These are phyloP conservation scores for Tinea pellionella DNA, from an alignment of 2,888 invertebrate species.

Conservation along the genomic window DNA sequence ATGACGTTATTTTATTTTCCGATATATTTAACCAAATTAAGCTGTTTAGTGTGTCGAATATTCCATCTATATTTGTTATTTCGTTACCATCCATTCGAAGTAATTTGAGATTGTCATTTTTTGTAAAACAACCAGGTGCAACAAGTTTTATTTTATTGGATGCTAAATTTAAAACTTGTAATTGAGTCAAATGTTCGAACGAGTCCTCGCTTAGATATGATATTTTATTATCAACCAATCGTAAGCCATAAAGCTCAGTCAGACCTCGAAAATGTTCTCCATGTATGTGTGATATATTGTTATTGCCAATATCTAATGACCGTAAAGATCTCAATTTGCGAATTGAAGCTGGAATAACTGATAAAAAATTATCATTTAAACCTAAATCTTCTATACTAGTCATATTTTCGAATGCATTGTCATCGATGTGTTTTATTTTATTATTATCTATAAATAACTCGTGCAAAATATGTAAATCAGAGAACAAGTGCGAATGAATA, in stretches of 20 bases:
- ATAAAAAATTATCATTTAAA: constrained; percentile 77
- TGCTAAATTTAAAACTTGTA: constrained; percentile 84
- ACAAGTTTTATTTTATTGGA: constrained; percentile 81
- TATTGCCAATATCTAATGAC: constrained; percentile 84
- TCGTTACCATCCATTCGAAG: constrained; percentile 84
- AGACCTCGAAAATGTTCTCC: constrained; percentile 80
- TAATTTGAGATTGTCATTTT: constrained; percentile 77
- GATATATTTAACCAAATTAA: constrained; percentile 85
- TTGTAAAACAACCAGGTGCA: constrained; percentile 78
- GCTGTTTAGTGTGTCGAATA: constrained; percentile 76
- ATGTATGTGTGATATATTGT: constrained; percentile 77
- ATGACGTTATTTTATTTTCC: constrained; percentile 78
- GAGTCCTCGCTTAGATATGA: constrained; percentile 79
- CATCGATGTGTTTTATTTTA: constrained; percentile 74
- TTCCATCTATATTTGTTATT: constrained; percentile 76
- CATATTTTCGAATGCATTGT: constrained; percentile 79
- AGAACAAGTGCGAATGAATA: constrained; percentile 75
- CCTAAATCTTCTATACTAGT: constrained; percentile 81
- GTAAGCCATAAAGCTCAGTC: constrained; percentile 78
- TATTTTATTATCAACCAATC: constrained; percentile 84
- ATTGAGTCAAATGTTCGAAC: constrained; percentile 77
- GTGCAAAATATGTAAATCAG: constrained; percentile 78
- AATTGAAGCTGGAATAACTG: constrained; percentile 74
- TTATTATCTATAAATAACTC: constrained; percentile 81
- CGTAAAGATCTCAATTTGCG: constrained; percentile 76